Evolutionary conservation across 2,113 vertebrate genomes (phyloP).

Genomic region (Tachysurus vachellii): DNA sequence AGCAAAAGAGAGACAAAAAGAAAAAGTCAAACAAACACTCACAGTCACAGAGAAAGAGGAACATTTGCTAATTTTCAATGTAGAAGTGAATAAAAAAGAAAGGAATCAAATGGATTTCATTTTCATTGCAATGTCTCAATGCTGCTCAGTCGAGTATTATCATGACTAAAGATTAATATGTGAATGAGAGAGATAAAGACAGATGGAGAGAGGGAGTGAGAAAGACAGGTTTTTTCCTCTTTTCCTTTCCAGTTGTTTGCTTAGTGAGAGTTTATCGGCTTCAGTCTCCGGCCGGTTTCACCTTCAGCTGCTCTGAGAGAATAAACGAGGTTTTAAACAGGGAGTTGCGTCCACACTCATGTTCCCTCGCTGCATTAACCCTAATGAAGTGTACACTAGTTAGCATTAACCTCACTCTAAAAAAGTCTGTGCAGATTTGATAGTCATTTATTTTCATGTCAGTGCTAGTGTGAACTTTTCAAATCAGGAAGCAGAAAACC

Average conservation of each 20-base stretch:
- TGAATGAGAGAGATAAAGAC: neutral
- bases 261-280: constrained; percentile 66
- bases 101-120: neutral
- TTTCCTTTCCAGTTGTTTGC: constrained; percentile 63
- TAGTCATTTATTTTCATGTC: neutral
- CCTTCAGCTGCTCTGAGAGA: constrained; percentile 70
- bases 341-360: neutral
- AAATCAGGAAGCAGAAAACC: neutral
- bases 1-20: constrained; percentile 4
- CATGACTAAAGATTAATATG: neutral
- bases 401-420: neutral
- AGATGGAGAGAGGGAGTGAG: constrained; percentile 5
- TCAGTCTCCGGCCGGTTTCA: constrained; percentile 63
- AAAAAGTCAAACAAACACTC: constrained; percentile 30
- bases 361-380: neutral
- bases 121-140: neutral
- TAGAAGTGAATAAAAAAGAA: neutral
- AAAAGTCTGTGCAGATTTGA: neutral
- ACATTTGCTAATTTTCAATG: neutral
- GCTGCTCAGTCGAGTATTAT: neutral
- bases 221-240: constrained; percentile 55
- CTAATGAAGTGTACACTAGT: neutral
- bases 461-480: neutral
- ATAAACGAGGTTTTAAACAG: constrained; percentile 68
- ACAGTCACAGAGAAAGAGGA: neutral